phyloP scores from a whole-genome alignment of 2,888 invertebrate genomes.

The Ypsolopha scabrella region DNA sequence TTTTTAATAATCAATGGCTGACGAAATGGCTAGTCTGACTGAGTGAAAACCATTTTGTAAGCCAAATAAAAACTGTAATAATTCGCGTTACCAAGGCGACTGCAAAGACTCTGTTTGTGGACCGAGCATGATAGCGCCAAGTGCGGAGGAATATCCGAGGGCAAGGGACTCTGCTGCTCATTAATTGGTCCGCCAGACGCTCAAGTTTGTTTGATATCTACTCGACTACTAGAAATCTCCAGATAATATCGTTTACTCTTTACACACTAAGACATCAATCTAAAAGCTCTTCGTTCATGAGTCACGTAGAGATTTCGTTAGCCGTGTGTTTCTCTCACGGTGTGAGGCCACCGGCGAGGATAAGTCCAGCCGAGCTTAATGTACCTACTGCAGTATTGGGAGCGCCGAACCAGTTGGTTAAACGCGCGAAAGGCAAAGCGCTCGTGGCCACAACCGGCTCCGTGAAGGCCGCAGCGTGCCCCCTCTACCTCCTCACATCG shows the following conservation, averaged over 20 bases:
- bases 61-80: constrained; percentile 19
- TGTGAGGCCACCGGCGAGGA: too few species aligned
- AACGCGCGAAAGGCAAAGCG: constrained; percentile 64
- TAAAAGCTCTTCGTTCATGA: too few species aligned
- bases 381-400: constrained; percentile 30
- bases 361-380: background rate
- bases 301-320: too few species aligned
- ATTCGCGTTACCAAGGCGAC: constrained; percentile 41
- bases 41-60: too few species aligned
- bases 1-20: too few species aligned
- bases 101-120: constrained; percentile 26
- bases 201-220: constrained; percentile 26
- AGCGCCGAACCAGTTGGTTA: constrained; percentile 42
- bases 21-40: too few species aligned
- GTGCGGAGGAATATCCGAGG: constrained; percentile 13
- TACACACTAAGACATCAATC: too few species aligned
- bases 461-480: constrained; percentile 59
- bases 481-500: constrained; percentile 34
- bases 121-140: constrained; percentile 10
- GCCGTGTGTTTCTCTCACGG: background rate
- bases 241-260: too few species aligned
- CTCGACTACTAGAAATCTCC: background rate
- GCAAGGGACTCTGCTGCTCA: constrained; percentile 46
- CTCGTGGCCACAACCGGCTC: constrained; percentile 63
- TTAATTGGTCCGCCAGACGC: constrained; percentile 55